A percentile compares a stretch with the other conserved stretches of the same genome.
phyloP scores from a whole-genome alignment of 1,140 invertebrate genomes.

The Plutomurus gul region DNA sequence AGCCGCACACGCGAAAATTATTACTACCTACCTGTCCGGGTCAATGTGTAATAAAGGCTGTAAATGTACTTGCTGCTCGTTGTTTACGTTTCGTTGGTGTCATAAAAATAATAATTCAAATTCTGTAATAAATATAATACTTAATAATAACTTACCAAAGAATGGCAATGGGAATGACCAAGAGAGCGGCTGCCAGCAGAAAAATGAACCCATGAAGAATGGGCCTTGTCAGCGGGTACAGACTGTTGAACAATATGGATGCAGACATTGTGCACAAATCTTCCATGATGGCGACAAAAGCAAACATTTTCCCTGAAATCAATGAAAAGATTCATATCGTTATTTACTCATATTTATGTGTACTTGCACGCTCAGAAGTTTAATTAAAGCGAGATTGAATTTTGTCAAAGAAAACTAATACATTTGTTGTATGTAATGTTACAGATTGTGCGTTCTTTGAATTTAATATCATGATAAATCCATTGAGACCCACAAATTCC shows the following conservation, averaged over 20 bases:
- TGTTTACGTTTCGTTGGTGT: too few relatives aligned
- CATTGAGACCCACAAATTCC: too few relatives aligned
- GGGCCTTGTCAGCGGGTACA: conserved; percentile 58
- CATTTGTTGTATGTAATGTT: too few relatives aligned
- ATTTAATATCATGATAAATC: background rate
- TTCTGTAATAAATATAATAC: background rate
- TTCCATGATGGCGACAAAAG: conserved; percentile 59
- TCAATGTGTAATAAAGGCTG: too few relatives aligned
- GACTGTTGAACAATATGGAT: conserved; percentile 58
- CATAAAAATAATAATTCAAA: too few relatives aligned
- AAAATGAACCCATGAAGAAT: conserved; percentile 58
- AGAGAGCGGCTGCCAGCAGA: conserved; percentile 54
- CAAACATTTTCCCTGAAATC: conserved; percentile 60
- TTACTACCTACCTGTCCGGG: too few relatives aligned
- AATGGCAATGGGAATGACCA: conserved; percentile 54
- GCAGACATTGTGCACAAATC: conserved; percentile 57
- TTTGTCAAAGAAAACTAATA: too few relatives aligned
- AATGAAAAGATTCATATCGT: background rate
- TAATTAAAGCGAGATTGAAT: background rate
- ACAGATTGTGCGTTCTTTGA: too few relatives aligned
- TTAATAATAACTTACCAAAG: conserved; percentile 47
- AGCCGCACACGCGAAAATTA: too few relatives aligned
- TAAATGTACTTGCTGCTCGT: too few relatives aligned
- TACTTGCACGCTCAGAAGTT: background rate
- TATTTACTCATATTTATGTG: background rate